These are phyloP conservation scores for Brachyrhaphis roseni DNA, from an alignment of 2,797 vertebrate genomes.

Conservation along the genomic window DNA sequence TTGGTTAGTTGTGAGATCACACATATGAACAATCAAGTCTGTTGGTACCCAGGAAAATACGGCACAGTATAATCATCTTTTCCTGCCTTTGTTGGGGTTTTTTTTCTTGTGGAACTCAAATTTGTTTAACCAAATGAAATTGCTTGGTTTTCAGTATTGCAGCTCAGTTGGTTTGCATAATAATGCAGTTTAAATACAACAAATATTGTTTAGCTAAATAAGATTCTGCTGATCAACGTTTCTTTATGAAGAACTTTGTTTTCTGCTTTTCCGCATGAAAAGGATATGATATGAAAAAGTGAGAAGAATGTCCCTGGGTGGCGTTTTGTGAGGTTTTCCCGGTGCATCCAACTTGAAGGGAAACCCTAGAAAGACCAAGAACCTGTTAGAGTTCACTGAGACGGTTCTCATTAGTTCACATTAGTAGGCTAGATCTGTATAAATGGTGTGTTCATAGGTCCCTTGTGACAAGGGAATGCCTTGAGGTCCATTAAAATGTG, in stretches of 20 bases:
- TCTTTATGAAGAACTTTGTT: neutral
- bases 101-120: neutral
- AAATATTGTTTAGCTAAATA: no score
- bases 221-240: no score
- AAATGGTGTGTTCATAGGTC: neutral
- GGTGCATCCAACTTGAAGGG: neutral
- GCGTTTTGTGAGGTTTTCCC: neutral
- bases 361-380: neutral
- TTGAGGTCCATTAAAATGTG: neutral
- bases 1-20: conserved; percentile 2
- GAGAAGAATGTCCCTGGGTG: neutral
- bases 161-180: neutral
- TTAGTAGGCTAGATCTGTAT: neutral
- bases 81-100: neutral
- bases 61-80: neutral
- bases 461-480: neutral
- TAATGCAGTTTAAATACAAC: neutral
- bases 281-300: neutral
- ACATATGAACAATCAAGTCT: neutral
- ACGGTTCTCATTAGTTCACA: neutral
- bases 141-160: neutral
- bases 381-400: neutral
- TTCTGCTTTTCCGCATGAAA: neutral
- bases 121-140: neutral
- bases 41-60: neutral